These are phyloP conservation scores for Anseranas semipalmata DNA, from an alignment of 2,113 vertebrate genomes.

Conservation along the genomic window DNA sequence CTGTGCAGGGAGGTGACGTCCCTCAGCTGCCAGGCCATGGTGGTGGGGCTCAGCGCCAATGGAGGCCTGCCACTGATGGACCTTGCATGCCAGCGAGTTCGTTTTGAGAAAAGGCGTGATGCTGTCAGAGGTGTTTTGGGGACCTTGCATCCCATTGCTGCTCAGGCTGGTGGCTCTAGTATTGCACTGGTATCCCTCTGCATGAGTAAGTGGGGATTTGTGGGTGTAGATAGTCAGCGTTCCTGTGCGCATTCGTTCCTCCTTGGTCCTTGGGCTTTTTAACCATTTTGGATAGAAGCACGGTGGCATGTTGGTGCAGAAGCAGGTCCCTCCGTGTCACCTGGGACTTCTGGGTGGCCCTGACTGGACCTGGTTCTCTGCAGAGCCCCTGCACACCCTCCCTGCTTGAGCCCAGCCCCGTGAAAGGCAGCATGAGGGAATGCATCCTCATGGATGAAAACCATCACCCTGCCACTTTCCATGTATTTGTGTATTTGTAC, in stretches of 20 bases:
- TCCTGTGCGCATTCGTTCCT: fast-evolving
- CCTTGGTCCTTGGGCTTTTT: not conserved
- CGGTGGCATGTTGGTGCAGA: not conserved
- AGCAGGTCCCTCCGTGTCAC: not conserved
- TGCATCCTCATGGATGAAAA: not conserved
- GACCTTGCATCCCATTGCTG: not conserved
- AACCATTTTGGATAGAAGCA: not conserved
- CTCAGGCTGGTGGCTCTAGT: not conserved
- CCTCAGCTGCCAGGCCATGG: fast-evolving
- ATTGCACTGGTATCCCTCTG: not conserved
- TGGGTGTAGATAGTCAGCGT: not conserved
- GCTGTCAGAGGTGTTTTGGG: not conserved
- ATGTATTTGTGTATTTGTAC: not conserved
- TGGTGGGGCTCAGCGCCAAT: not conserved
- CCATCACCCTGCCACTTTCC: fast-evolving
- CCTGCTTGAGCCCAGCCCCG: not conserved
- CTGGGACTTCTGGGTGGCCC: not conserved
- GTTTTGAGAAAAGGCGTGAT: fast-evolving
- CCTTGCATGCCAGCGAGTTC: fast-evolving
- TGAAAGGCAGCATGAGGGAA: not conserved
- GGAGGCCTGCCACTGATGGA: not conserved
- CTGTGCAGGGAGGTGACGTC: not conserved
- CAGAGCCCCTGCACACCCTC: not conserved
- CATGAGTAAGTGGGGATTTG: not conserved
- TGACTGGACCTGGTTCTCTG: not conserved